A percentile compares a stretch with the other conserved stretches of the same genome.
Evolutionary conservation across 2,888 invertebrate species (phyloP).

Genomic region (Troilus luridus): DNA sequence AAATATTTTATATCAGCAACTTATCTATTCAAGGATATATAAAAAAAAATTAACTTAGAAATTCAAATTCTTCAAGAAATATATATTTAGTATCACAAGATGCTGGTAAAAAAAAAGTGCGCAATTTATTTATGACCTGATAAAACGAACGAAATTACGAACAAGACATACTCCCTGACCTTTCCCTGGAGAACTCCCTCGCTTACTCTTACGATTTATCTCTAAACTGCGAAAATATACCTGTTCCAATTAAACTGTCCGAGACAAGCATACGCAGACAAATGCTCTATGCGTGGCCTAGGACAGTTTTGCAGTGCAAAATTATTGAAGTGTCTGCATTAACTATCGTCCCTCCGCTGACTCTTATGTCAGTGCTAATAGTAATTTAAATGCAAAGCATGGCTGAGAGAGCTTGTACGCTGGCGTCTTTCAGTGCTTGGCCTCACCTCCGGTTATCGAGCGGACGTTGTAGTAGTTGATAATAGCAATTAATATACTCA

Average conservation of each 20-base stretch:
- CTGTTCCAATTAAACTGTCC: constrained; percentile 14
- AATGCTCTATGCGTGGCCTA: background rate
- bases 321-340: constrained; percentile 13
- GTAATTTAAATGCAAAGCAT: constrained; percentile 40
- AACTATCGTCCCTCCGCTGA: background rate
- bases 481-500: too few species aligned
- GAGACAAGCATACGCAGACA: background rate
- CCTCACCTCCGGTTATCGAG: background rate
- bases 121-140: background rate
- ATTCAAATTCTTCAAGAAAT: background rate
- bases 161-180: background rate
- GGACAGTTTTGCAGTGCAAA: constrained; percentile 14
- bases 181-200: background rate
- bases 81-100: background rate
- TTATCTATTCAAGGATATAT: too few species aligned
- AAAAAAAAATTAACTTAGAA: background rate
- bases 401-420: background rate
- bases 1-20: too few species aligned
- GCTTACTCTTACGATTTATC: background rate
- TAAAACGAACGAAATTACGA: background rate
- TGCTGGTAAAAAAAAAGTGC: background rate
- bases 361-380: background rate
- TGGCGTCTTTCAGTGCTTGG: background rate
- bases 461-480: too few species aligned
- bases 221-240: constrained; percentile 13